Percentiles rank a stretch among this genome's conserved stretches.
Conservation (phyloP, 2,888 invertebrate genomes). For the Zaprionus lineosus region DNA sequence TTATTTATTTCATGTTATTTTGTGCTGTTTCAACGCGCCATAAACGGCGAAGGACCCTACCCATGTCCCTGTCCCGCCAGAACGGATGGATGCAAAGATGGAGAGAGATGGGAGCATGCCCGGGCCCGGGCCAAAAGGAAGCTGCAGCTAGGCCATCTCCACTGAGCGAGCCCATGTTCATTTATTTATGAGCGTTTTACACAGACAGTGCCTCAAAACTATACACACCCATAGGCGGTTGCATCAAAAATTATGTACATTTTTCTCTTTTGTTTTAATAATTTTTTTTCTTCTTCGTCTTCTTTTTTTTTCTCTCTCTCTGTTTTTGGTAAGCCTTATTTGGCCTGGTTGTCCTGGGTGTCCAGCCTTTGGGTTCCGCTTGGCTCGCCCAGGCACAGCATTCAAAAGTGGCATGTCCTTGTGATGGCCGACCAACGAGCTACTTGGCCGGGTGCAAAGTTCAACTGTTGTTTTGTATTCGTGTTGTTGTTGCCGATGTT, state of each 20-base stretch:
- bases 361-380: constrained; percentile 52
- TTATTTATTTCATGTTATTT: constrained; percentile 77
- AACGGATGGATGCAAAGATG: too few relatives aligned
- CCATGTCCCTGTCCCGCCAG: too few relatives aligned
- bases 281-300: not conserved
- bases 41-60: constrained; percentile 48
- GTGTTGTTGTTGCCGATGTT: too few relatives aligned
- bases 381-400: constrained; percentile 45
- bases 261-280: constrained; percentile 25
- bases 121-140: constrained; percentile 17
- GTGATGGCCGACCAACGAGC: constrained; percentile 22
- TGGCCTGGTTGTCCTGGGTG: constrained; percentile 13
- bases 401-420: constrained; percentile 63
- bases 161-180: constrained; percentile 48
- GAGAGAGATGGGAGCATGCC: constrained; percentile 48
- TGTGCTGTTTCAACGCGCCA: constrained; percentile 70
- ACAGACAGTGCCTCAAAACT: constrained; percentile 57
- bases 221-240: constrained; percentile 40
- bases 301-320: constrained; percentile 17
- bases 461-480: constrained; percentile 54
- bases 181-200: constrained; percentile 76
- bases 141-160: constrained; percentile 53
- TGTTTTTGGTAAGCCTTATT: constrained; percentile 33
- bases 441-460: constrained; percentile 54
- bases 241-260: constrained; percentile 73